These are phyloP conservation scores for Allacma fusca DNA, from an alignment of 2,888 invertebrate species.

Conservation along the genomic window DNA sequence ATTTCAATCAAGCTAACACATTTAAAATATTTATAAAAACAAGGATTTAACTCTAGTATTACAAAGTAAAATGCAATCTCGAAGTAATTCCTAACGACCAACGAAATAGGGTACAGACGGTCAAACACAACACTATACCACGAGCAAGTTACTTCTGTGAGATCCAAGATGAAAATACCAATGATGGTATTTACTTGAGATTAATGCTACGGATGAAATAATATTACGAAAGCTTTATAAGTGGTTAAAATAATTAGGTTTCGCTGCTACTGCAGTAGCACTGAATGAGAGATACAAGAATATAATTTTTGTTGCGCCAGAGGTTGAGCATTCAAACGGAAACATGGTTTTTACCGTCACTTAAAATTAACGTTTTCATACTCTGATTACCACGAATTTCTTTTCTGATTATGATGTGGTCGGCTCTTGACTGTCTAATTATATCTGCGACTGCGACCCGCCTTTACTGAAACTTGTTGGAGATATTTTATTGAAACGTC, in stretches of 20 bases:
- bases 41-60: too few species aligned
- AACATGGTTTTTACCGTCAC: background rate
- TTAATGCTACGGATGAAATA: background rate
- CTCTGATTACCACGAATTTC: slow-evolving; percentile 29
- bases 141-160: too few species aligned
- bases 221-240: background rate
- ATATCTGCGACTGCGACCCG: background rate
- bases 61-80: too few species aligned
- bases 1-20: too few species aligned
- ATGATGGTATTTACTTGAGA: too few species aligned
- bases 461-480: too few species aligned
- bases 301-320: slow-evolving; percentile 2
- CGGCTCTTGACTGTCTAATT: background rate
- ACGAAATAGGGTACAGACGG: too few species aligned
- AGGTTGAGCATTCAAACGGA: slow-evolving; percentile 21
- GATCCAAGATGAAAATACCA: too few species aligned
- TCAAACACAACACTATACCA: too few species aligned
- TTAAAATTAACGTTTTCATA: slow-evolving; percentile 5
- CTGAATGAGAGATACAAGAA: background rate
- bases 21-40: too few species aligned
- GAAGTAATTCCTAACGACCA: too few species aligned
- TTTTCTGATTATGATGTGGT: slow-evolving; percentile 24
- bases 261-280: background rate
- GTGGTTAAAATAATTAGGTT: background rate
- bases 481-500: too few species aligned